Conservation (phyloP, 2,888 invertebrate genomes). For the Drosophila acutilabella region DNA sequence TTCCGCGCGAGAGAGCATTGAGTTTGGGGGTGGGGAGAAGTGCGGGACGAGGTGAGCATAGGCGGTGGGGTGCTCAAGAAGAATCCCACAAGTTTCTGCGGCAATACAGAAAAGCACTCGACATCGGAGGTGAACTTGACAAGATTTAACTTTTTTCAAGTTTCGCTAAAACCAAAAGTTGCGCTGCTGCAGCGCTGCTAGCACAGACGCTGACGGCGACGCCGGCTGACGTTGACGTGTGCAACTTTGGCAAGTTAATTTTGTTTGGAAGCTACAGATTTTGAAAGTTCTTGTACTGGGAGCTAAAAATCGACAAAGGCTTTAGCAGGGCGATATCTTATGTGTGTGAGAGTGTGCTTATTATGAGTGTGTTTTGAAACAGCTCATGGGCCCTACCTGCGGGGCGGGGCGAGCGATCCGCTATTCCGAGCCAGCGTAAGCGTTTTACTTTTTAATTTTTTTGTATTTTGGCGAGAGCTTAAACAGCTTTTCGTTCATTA, state of each 20-base stretch:
- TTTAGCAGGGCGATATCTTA: slow-evolving; percentile 82
- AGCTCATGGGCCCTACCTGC: slow-evolving; percentile 26
- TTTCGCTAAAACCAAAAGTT: slow-evolving; percentile 70
- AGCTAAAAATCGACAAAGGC: slow-evolving; percentile 83
- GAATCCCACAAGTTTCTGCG: slow-evolving; percentile 40
- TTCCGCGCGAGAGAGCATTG: slow-evolving; percentile 23
- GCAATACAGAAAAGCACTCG: slow-evolving; percentile 71
- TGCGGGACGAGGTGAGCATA: background rate
- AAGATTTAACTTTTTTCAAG: slow-evolving; percentile 80
- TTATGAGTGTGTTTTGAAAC: slow-evolving; percentile 38
- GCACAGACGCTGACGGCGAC: slow-evolving; percentile 15
- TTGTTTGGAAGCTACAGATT: slow-evolving; percentile 82
- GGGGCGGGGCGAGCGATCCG: slow-evolving; percentile 44
- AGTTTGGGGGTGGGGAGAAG: background rate
- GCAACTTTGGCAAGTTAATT: slow-evolving; percentile 79
- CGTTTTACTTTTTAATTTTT: too few species aligned
- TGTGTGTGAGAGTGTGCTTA: background rate
- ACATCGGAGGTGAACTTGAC: slow-evolving; percentile 71
- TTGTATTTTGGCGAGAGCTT: slow-evolving; percentile 33
- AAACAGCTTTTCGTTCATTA: slow-evolving; percentile 57
- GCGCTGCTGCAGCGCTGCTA: slow-evolving; percentile 27
- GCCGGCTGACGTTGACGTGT: slow-evolving; percentile 22
- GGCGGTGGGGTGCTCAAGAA: slow-evolving; percentile 27
- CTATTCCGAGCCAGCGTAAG: slow-evolving; percentile 65
- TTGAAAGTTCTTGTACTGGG: slow-evolving; percentile 84